These are phyloP conservation scores for Phoenicopterus ruber DNA, from an alignment of 2,113 vertebrate genomes.

Conservation along the genomic window DNA sequence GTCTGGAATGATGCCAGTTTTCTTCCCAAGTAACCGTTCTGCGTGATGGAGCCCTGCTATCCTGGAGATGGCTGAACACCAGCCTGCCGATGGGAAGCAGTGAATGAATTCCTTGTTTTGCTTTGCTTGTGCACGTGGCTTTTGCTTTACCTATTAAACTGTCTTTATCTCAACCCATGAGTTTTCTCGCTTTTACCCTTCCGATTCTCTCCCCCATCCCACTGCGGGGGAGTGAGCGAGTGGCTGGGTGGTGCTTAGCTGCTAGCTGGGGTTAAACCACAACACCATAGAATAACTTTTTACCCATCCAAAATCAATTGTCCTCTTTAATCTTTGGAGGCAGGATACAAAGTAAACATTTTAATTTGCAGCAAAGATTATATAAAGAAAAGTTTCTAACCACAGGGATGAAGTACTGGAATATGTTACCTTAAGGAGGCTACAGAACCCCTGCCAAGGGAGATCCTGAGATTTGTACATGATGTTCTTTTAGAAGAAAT, in stretches of 20 bases:
- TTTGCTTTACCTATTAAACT: not conserved
- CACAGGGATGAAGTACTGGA: not conserved
- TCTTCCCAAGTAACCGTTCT: too few relatives aligned
- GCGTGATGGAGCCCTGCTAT: too few relatives aligned
- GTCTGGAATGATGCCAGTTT: too few relatives aligned
- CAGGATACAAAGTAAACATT: not conserved
- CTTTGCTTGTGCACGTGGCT: too few relatives aligned
- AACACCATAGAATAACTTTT: not conserved
- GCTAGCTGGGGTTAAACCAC: not conserved
- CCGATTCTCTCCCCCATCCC: not conserved
- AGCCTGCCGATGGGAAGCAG: too few relatives aligned
- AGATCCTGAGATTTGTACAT: not conserved
- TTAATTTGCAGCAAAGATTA: not conserved
- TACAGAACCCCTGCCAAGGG: not conserved
- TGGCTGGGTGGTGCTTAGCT: not conserved
- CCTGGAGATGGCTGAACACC: too few relatives aligned
- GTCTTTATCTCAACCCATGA: not conserved
- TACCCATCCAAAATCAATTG: not conserved
- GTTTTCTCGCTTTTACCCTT: not conserved
- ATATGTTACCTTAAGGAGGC: not conserved
- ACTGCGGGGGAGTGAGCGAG: accelerated
- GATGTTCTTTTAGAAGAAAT: not conserved
- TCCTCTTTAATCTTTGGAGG: not conserved
- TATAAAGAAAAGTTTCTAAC: not conserved
- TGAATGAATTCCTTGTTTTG: too few relatives aligned